Percentiles rank a stretch among this genome's conserved stretches.
These are phyloP conservation scores for Phaenicophaeus curvirostris DNA, from an alignment of 2,797 vertebrate genomes.

Conservation along the genomic window DNA sequence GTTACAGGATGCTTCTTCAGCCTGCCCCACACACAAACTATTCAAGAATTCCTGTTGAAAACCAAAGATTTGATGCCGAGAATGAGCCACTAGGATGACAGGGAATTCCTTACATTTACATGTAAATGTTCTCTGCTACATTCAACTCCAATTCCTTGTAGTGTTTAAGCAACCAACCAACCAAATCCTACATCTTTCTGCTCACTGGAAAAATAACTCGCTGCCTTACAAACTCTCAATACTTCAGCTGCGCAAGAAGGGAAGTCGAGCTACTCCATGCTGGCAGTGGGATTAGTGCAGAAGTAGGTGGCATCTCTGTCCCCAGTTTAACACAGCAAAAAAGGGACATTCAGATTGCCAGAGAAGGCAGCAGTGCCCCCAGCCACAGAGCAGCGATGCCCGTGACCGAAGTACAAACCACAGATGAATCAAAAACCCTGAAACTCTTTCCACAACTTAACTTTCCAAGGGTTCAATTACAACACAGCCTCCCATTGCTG, in stretches of 20 bases:
- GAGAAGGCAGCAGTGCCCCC: neutral
- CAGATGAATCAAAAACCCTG: conserved; percentile 1
- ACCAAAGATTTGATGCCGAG: neutral
- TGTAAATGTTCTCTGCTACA: neutral
- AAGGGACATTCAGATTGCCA: neutral
- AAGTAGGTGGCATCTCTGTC: conserved; percentile 24
- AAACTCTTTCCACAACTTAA: neutral
- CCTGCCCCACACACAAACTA: neutral
- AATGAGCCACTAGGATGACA: neutral
- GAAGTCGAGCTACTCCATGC: neutral
- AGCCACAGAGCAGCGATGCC: neutral
- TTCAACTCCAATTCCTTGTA: neutral
- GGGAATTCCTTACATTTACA: neutral
- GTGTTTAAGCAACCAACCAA: neutral
- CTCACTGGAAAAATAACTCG: neutral
- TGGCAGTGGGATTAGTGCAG: neutral
- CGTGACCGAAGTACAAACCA: neutral
- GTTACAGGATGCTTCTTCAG: neutral
- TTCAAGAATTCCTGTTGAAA: neutral
- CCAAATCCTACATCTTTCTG: neutral
- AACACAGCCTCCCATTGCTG: neutral
- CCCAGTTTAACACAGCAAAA: neutral
- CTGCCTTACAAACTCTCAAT: neutral
- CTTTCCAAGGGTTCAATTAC: neutral
- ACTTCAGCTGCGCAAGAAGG: neutral